These are phyloP conservation scores for Myotis myotis DNA, from an alignment of 2,797 vertebrate genomes.

Conservation along the genomic window DNA sequence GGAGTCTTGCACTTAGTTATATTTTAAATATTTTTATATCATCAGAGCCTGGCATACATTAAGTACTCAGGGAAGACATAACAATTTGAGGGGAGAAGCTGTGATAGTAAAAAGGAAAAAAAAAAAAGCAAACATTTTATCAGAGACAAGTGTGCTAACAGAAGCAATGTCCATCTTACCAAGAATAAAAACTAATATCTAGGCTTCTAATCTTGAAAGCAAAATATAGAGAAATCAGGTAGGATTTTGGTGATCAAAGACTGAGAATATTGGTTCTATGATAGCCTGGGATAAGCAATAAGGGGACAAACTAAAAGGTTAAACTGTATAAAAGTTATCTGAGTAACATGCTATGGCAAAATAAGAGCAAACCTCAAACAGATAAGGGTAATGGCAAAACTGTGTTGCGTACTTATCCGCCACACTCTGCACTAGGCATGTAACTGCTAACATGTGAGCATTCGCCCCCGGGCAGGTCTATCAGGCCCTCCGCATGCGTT, in stretches of 20 bases:
- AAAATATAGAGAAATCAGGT: constrained; percentile 36
- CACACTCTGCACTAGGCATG: neutral
- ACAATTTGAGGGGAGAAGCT: neutral
- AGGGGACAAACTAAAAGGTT: neutral
- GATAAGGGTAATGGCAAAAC: neutral
- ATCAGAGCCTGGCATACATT: neutral
- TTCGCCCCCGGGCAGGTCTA: neutral
- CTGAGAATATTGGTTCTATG: neutral
- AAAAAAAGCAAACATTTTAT: neutral
- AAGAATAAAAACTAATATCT: constrained; percentile 5
- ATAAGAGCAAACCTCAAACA: neutral
- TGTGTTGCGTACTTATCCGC: neutral
- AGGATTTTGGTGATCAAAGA: neutral
- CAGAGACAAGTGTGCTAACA: neutral
- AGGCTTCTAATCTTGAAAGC: neutral
- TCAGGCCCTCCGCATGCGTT: neutral
- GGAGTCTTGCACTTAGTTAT: neutral
- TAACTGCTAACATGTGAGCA: neutral
- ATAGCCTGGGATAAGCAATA: neutral
- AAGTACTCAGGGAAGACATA: neutral
- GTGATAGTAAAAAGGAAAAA: neutral
- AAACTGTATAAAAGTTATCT: neutral
- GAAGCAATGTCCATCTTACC: neutral
- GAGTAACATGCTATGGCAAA: neutral
- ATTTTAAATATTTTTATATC: constrained; percentile 26